These are phyloP conservation scores for Aphidius colemani DNA, from an alignment of 2,888 invertebrate species.

Conservation along the genomic window DNA sequence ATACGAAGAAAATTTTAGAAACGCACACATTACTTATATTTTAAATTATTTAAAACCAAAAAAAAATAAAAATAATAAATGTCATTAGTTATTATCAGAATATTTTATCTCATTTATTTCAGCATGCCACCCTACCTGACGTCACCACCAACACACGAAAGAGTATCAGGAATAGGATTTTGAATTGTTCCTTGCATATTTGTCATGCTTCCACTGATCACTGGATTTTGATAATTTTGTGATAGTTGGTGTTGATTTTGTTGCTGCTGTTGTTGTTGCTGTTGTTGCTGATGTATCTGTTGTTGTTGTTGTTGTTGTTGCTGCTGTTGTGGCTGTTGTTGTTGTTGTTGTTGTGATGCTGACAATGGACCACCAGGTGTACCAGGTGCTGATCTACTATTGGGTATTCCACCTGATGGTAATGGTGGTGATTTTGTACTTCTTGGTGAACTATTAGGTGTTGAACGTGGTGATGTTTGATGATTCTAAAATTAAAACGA, in stretches of 20 bases:
- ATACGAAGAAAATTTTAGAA: slow-evolving; percentile 3
- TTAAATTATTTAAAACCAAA: not conserved
- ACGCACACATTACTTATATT: not conserved
- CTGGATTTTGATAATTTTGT: slow-evolving; percentile 55
- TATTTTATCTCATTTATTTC: slow-evolving; percentile 22
- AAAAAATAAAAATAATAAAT: slow-evolving; percentile 6
- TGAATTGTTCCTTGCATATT: slow-evolving; percentile 48
- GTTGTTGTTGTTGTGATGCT: slow-evolving; percentile 46
- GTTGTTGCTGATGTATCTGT: slow-evolving; percentile 47
- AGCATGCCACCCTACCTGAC: slow-evolving; percentile 62
- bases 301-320: slow-evolving; percentile 45
- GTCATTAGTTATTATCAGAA: not conserved
- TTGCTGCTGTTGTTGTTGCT: slow-evolving; percentile 41
- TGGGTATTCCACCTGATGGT: slow-evolving; percentile 64
- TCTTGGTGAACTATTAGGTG: slow-evolving; percentile 84
- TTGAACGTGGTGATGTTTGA: slow-evolving; percentile 82
- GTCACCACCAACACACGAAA: slow-evolving; percentile 66
- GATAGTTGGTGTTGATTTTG: slow-evolving; percentile 52
- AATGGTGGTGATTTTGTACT: slow-evolving; percentile 85
- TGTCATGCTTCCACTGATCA: slow-evolving; percentile 39
- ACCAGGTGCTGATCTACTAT: slow-evolving; percentile 61
- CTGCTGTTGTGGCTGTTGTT: slow-evolving; percentile 49
- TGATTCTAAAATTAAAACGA: slow-evolving; percentile 67
- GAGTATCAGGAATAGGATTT: slow-evolving; percentile 60
- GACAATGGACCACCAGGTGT: slow-evolving; percentile 60